Base-by-base conservation (phyloP, 2,888 invertebrate genomes). In the Eudemis profundana region DNA sequence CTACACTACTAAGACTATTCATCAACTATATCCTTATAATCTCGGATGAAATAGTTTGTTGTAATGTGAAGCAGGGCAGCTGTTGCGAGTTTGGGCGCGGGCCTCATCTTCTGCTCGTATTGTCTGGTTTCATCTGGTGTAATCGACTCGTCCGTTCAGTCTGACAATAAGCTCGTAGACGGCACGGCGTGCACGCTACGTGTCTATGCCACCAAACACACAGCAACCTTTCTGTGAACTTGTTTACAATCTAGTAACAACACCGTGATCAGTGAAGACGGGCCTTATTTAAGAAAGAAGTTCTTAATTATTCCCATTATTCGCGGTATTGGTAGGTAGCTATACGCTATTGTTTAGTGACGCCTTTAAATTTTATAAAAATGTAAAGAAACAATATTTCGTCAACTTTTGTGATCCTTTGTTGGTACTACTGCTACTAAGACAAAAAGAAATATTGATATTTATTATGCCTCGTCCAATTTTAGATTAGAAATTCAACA, bases 141-240 rank as follows among this genome's bases (percentile, higher is more conserved):
- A 56, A 56, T 29, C 54, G 54, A 29, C 54, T 42, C 29, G 54
- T n/a, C 54, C 42, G 42, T 42, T 40, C 27, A 2, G 42, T 27
- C 27, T 17, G 42, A 56, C 42, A 56, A 56, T 56, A 17, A 27
- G 54, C 42, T 42, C n/a, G 15, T 29, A 17, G 21, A 27, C 27
- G 12, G 54, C 12, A 56, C 12, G 17, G 3, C 54, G 42, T 23
- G 53, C 40, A 27, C 54, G 42, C 54, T 42, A 27, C 42, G 54
- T 29, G 42, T 17, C n/a, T 29, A n/a, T 17, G 29, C 54, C 42
- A 44, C 42, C 42, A n/a, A 54, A 54, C 27, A 56, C 42, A 56
- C 42, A 44, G 54, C 15, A 15, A 7, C 27, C n/a, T 29, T 42
- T 42, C 42, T 56, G 12, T 27, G 27, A 27, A 42, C 54, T 38